phyloP scores from a whole-genome alignment of 2,888 invertebrate species.

The Mamestra brassicae region DNA sequence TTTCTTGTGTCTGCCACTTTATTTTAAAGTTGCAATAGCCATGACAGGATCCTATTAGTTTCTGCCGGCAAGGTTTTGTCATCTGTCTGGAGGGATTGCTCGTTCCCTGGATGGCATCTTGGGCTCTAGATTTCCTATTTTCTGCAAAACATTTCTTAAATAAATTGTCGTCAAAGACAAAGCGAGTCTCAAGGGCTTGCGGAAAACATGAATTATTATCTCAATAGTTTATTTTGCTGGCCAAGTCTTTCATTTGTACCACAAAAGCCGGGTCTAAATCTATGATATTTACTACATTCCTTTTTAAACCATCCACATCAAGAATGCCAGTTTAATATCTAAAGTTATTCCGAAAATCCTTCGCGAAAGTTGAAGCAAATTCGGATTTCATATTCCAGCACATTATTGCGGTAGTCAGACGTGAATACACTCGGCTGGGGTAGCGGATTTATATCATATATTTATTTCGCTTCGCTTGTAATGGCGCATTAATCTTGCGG shows the following conservation, averaged over 20 bases:
- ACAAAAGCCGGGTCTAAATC: not conserved
- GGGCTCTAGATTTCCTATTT: conserved; percentile 43
- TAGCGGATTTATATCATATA: conserved; percentile 75
- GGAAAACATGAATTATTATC: not conserved
- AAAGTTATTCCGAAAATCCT: conserved; percentile 54
- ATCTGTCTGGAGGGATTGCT: conserved; percentile 60
- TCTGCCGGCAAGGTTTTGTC: conserved; percentile 64
- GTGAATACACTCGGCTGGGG: conserved; percentile 63
- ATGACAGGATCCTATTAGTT: conserved; percentile 65
- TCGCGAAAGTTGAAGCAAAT: conserved; percentile 55
- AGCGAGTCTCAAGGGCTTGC: conserved; percentile 17
- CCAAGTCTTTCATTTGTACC: not conserved
- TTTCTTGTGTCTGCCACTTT: conserved; percentile 40
- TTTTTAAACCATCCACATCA: conserved; percentile 25
- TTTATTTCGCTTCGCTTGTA: conserved; percentile 73
- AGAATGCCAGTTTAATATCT: conserved; percentile 51
- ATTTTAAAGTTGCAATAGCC: conserved; percentile 53
- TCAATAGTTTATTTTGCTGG: conserved; percentile 7
- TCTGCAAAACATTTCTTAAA: conserved; percentile 43
- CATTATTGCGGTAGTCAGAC: conserved; percentile 65
- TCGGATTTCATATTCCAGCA: conserved; percentile 66
- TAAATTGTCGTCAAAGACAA: conserved; percentile 47
- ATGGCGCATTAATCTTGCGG: conserved; percentile 80
- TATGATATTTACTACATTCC: conserved; percentile 1
- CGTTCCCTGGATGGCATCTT: conserved; percentile 43